Conservation (phyloP, 2,888 invertebrate species). For the Adelognathus sp. region DNA sequence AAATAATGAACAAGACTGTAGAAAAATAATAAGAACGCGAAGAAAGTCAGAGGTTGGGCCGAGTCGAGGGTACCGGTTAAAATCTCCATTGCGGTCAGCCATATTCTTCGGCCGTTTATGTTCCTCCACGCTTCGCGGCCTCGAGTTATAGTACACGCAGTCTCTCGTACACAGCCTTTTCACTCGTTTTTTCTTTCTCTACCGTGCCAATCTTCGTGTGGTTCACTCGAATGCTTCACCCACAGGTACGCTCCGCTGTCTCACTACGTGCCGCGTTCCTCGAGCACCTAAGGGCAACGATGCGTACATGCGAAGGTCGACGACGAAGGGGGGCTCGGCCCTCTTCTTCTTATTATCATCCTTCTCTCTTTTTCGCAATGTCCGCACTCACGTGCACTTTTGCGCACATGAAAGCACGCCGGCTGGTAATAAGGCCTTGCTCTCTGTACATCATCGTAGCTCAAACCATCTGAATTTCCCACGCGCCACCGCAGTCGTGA, state of each 20-base stretch:
- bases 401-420: conserved; percentile 51
- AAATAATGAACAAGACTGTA: conserved; percentile 1
- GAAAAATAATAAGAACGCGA: conserved; percentile 48
- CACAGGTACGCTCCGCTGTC: conserved; percentile 48
- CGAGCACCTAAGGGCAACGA: conserved; percentile 74
- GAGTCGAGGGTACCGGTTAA: conserved; percentile 75
- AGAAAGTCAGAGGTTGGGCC: conserved; percentile 59
- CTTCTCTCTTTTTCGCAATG: conserved; percentile 39
- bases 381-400: conserved; percentile 39
- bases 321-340: conserved; percentile 17
- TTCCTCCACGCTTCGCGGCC: conserved; percentile 63
- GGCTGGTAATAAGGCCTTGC: conserved; percentile 50
- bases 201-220: conserved; percentile 51
- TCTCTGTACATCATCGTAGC: conserved; percentile 47
- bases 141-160: conserved; percentile 51
- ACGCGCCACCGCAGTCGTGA: conserved; percentile 48
- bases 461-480: conserved; percentile 59
- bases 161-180: background rate
- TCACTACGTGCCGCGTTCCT: conserved; percentile 26
- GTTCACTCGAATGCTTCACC: conserved; percentile 58
- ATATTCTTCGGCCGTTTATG: conserved; percentile 72
- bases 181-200: no score
- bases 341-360: conserved; percentile 39
- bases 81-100: conserved; percentile 79
- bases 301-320: conserved; percentile 76